A percentile compares a stretch with the other conserved stretches of the same genome.
Conservation (phyloP, 37 sponge, comb jelly and placozoan genomes). For the Bolinopsis microptera region DNA sequence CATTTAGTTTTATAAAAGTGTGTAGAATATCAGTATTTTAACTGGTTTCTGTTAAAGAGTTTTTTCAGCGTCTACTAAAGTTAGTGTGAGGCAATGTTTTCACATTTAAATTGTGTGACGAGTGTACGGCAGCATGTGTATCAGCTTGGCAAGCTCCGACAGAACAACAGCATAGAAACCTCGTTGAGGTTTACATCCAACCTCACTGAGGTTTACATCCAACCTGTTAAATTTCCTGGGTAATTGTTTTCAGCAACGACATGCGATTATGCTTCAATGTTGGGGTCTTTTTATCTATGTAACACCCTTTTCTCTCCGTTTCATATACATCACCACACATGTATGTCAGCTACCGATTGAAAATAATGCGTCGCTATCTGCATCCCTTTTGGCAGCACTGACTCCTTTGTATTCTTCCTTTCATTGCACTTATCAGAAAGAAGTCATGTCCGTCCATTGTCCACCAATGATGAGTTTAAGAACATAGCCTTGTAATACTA, state of each 20-base stretch:
- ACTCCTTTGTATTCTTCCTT: no score
- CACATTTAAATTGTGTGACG: background rate
- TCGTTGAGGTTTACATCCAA: background rate
- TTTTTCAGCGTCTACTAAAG: background rate
- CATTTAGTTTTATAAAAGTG: background rate
- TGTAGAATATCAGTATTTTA: background rate
- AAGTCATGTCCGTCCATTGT: no score
- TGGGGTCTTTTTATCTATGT: background rate
- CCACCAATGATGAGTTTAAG: no score
- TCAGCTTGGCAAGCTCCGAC: background rate
- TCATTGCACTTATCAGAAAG: no score
- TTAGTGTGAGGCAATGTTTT: background rate
- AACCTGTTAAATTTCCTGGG: background rate
- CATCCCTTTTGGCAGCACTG: no score
- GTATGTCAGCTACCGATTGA: no score
- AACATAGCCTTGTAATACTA: no score
- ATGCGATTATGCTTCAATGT: background rate
- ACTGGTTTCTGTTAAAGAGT: background rate
- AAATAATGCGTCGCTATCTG: no score
- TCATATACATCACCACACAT: no score
- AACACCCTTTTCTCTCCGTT: no score
- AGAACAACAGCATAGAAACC: background rate
- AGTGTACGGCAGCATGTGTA: background rate
- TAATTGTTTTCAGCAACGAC: background rate
- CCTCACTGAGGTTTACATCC: no score